Base-by-base conservation (phyloP, 53 echinoderm and acorn worm species). In the Actinopyga echinites region DNA sequence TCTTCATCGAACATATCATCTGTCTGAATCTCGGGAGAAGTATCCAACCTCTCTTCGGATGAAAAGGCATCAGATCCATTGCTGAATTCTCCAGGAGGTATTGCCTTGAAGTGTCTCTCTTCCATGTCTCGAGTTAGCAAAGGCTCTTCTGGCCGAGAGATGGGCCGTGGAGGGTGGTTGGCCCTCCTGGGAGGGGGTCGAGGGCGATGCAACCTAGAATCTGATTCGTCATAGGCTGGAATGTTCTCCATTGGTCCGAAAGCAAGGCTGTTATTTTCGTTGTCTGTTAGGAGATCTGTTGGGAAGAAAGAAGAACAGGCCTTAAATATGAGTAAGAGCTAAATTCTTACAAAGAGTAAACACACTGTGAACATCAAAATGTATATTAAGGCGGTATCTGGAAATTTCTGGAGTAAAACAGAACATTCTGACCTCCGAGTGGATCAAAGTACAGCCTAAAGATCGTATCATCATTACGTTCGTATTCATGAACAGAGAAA, bases 181-280 rank as follows among this genome's bases (percentile, higher is more conserved):
- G 56, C 53, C 30, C 54, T 77, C 49, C 49, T 49, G 7, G 49
- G 49, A 56, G 35, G 54, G 5, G 30, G 56, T 10, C 56, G 56
- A 20, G 26, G 71, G 63, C 63, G 81, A 8, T 60, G 20, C 49
- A 52, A 49, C 54, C 43, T 36, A 5, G 65, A 60, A 23, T 81
- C 64, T 30, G 62, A 81, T 61, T 62, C 52, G 9, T 81, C 61
- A 24, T 61, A 62, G 62, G 61, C 64, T 8, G 81, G 61, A 81
- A 81, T 59, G 40, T 36, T 38, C n/a, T 81, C 81, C 55, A 77
- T 77, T n/a, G 77, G 77, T 21, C 77, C 56, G 32, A 77, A 77
- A 11, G 77, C 77, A 19, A 77, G 55, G 21, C 77, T 77, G 44
- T 77, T 77, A 56, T 77, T 77, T 32, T 77, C 77, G 19, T 77